These are phyloP conservation scores for Eumaeus atala DNA, from an alignment of 1,140 invertebrate species.

Conservation along the genomic window DNA sequence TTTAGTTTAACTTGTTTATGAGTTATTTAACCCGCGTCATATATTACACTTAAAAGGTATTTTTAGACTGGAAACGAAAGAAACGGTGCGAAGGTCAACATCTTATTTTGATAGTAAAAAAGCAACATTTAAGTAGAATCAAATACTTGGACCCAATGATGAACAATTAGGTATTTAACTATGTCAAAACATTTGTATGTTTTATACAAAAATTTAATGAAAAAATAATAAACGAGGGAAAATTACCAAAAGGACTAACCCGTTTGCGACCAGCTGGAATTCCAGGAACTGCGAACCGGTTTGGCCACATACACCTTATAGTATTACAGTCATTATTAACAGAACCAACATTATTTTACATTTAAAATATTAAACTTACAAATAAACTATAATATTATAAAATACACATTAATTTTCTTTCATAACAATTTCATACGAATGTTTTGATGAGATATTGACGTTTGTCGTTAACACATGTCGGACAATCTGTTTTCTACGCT, in stretches of 20 bases:
- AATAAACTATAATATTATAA: constrained; percentile 28
- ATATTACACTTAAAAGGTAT: constrained; percentile 6
- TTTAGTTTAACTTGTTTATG: not conserved
- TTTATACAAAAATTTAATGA: not conserved
- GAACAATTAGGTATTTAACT: not conserved
- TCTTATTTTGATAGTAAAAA: constrained; percentile 30
- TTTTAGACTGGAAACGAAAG: constrained; percentile 19
- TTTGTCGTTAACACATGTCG: constrained; percentile 14
- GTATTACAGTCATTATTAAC: constrained; percentile 13
- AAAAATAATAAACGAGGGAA: constrained; percentile 17
- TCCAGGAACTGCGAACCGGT: constrained; percentile 30
- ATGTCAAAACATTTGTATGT: not conserved
- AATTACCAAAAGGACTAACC: constrained; percentile 29
- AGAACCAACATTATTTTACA: constrained; percentile 5
- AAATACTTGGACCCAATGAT: not conserved
- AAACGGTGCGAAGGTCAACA: constrained; percentile 32
- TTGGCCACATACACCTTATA: constrained; percentile 24
- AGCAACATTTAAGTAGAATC: constrained; percentile 13
- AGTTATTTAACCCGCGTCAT: not conserved
- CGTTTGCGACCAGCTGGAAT: constrained; percentile 44
- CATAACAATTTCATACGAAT: constrained; percentile 45
- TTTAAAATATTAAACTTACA: constrained; percentile 18
- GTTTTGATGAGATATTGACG: constrained; percentile 56
- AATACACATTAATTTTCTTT: constrained; percentile 28
- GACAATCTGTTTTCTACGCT: not conserved